phyloP scores from a whole-genome alignment of 2,113 vertebrate species.

The Melanocharis versteri region DNA sequence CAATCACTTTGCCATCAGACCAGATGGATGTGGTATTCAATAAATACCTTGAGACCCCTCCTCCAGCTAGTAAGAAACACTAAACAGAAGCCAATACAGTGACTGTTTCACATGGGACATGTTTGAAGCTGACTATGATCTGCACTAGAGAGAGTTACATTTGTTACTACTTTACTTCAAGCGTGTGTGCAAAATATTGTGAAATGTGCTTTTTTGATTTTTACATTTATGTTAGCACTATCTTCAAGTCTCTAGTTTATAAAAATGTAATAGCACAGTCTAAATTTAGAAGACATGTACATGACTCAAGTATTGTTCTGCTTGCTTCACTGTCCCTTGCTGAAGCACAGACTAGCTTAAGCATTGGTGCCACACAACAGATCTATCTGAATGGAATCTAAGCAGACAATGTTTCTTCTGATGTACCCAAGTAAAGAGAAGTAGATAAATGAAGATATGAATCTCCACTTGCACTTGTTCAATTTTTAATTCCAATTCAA shows the following conservation, averaged over 20 bases:
- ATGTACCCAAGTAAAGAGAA: not conserved
- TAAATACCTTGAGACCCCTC: not conserved
- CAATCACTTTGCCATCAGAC: not conserved
- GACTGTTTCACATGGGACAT: not conserved
- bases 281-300: not conserved
- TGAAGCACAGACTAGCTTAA: not conserved
- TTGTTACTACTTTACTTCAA: not conserved
- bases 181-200: not conserved
- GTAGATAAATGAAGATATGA: accelerated
- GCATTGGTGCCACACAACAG: not conserved
- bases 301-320: not conserved
- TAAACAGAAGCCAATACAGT: not conserved
- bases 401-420: not conserved
- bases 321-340: not conserved
- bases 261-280: not conserved
- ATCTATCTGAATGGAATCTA: not conserved
- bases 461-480: not conserved
- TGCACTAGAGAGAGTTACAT: not conserved
- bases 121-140: not conserved
- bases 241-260: not conserved
- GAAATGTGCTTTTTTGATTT: accelerated
- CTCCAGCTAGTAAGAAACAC: not conserved
- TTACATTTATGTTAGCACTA: not conserved
- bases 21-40: not conserved
- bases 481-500: not conserved